phyloP scores from a whole-genome alignment of 2,888 invertebrate genomes.

The Amaurobius ferox region DNA sequence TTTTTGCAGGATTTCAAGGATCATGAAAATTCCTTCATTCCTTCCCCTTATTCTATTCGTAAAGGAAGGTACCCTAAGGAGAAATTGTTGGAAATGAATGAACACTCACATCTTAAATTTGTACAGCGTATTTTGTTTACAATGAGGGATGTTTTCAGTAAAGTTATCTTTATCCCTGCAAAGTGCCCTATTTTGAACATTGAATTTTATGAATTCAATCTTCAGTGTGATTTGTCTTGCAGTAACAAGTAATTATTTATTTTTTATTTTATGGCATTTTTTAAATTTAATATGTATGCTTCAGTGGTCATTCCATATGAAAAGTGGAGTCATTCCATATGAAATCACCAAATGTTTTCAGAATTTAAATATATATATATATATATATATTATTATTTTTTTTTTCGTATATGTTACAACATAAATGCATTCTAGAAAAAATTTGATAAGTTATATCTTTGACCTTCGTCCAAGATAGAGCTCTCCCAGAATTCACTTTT shows the following conservation, averaged over 20 bases:
- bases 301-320: too few relatives aligned
- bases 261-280: too few relatives aligned
- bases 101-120: not conserved
- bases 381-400: too few relatives aligned
- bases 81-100: not conserved
- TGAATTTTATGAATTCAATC: not conserved
- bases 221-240: not conserved
- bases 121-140: not conserved
- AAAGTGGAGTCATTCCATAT: too few relatives aligned
- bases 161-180: not conserved
- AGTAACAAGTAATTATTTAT: not conserved
- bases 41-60: not conserved
- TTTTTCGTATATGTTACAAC: too few relatives aligned
- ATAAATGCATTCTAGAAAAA: too few relatives aligned
- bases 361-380: too few relatives aligned
- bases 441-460: too few relatives aligned
- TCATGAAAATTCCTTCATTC: not conserved
- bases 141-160: not conserved
- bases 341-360: too few relatives aligned
- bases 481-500: too few relatives aligned
- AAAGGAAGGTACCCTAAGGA: not conserved
- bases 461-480: too few relatives aligned
- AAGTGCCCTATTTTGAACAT: not conserved
- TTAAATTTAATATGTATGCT: too few relatives aligned
- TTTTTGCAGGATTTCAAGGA: not conserved